Percentiles rank a stretch among this genome's conserved stretches.
phyloP scores from a whole-genome alignment of 2,797 vertebrate species.

The Danio aesculapii region DNA sequence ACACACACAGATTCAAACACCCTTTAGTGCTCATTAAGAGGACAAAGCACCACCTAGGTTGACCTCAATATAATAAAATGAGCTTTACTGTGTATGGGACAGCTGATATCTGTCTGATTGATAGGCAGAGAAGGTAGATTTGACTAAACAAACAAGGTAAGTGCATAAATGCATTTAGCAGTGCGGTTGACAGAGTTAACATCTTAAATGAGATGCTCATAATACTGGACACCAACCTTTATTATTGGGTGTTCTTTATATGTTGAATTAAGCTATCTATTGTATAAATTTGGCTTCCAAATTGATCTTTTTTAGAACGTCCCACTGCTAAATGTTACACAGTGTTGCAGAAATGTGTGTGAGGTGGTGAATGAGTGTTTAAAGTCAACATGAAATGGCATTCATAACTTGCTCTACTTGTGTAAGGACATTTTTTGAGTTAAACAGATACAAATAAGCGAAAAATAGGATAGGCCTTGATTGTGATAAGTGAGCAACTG shows the following conservation, averaged over 20 bases:
- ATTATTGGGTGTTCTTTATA: background rate
- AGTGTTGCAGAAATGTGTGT: background rate
- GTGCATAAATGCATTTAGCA: constrained; percentile 40
- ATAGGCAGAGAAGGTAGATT: constrained; percentile 21
- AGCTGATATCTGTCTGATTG: background rate
- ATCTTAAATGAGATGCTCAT: too few relatives aligned
- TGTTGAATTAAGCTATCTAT: background rate
- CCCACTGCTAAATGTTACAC: background rate
- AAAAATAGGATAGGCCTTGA: background rate
- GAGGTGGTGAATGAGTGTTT: background rate
- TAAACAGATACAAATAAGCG: background rate
- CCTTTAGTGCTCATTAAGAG: background rate
- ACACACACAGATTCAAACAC: background rate
- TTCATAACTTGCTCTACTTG: background rate
- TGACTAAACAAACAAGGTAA: constrained; percentile 53
- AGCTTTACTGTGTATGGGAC: constrained; percentile 25
- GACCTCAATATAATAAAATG: constrained; percentile 4
- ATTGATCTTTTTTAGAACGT: background rate
- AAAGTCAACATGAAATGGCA: constrained; percentile 15
- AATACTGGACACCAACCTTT: too few relatives aligned
- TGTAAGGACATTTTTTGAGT: background rate
- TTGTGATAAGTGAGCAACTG: background rate
- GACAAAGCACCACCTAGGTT: background rate
- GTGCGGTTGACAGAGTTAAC: background rate
- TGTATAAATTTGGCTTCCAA: background rate